Evolutionary conservation across 2,888 invertebrate species (phyloP), one percentile per base, ranked within the genome.

Genomic region (Phalera bucephala): DNA sequence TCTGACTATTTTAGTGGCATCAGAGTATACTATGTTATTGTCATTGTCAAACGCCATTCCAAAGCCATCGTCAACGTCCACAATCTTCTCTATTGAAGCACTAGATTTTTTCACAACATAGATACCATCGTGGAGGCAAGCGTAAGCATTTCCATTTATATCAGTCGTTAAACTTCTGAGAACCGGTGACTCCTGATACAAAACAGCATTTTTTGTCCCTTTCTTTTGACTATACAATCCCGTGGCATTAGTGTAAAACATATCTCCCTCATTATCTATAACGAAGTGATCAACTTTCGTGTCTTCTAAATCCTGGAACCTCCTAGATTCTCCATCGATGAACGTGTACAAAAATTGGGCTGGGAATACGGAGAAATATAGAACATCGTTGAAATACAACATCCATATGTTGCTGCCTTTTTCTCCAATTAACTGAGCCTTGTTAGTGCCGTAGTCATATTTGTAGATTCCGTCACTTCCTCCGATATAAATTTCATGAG

Each of bases 1-100:
- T 45, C 68, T 53, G 0, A 72, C 45, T 15, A 84, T 29, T 8
- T 52, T 69, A 2, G 34, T 61, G 0, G 61, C 65, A 49, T 85
- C 74, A 1, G 81, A 57, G 32, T 82, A 86, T 10, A 87, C 60
- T 3, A 85, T 64, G 48, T 82, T 74, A 47, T 85, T 80, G 13
- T 72, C 64, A 31, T 58, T 72, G 48, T 86, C 86, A 53, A 86
- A 86, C 0, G 82, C 70, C 9, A 82, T 36, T 3, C 86, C 85
- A 39, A 80, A 85, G 0, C 67, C 71, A 36, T 84, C 80, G 3
- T 75, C 57, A 1, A 83, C 30, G 3, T 65, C 58, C 1, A 71
- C 17, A 4, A 75, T 33, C 40, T 70, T 75, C 8, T 72, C 66
- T 9, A 84, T 36, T 25, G 38, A 37, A 3, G 27, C 40, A 0